Evolutionary conservation across 1,140 invertebrate species (phyloP).

Genomic region (Heliconius hermathena): DNA sequence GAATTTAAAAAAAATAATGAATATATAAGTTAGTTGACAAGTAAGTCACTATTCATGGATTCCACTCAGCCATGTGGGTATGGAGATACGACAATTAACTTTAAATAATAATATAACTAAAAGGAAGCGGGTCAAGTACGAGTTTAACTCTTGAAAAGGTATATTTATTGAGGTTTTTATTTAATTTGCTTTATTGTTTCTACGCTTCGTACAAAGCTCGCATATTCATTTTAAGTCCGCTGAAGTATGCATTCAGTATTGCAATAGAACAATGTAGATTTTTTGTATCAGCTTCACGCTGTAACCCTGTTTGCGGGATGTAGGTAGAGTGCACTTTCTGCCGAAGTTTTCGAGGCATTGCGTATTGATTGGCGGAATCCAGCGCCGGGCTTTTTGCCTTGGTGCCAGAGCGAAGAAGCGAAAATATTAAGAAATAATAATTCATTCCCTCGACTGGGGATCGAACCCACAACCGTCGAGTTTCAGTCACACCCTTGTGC

Average conservation of each 20-base stretch:
- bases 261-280: not conserved
- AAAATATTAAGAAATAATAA: too few relatives aligned
- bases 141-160: slow-evolving; percentile 10
- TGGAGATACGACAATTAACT: not conserved
- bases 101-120: not conserved
- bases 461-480: too few relatives aligned
- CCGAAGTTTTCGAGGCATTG: too few relatives aligned
- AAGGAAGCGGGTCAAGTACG: not conserved
- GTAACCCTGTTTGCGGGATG: too few relatives aligned
- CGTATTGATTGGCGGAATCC: too few relatives aligned
- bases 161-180: slow-evolving; percentile 4
- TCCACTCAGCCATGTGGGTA: not conserved
- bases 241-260: not conserved
- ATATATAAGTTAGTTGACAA: not conserved
- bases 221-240: slow-evolving; percentile 7
- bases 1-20: slow-evolving; percentile 10
- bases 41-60: slow-evolving; percentile 7
- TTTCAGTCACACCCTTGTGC: too few relatives aligned
- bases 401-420: too few relatives aligned
- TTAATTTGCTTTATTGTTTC: slow-evolving; percentile 10
- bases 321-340: too few relatives aligned
- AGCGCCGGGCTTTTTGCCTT: too few relatives aligned
- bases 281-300: not conserved
- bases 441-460: too few relatives aligned
- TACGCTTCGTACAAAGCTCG: not conserved